Conservation (phyloP, 2,888 invertebrate species). For the Nymphalis c-album region DNA sequence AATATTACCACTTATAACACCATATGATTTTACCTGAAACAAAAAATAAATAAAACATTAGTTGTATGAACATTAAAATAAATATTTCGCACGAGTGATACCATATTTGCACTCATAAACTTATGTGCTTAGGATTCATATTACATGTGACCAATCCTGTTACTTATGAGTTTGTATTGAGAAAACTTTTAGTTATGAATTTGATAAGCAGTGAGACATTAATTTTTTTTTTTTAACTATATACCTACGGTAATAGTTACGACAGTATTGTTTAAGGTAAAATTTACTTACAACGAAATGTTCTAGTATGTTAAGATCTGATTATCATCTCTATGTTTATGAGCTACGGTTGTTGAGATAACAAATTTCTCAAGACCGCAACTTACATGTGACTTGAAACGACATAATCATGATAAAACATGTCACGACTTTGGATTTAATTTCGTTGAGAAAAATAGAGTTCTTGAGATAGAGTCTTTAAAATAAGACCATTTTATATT, state of each 20-base stretch:
- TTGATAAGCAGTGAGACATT: too few species aligned
- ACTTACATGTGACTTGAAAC: constrained; percentile 32
- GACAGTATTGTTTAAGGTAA: background rate
- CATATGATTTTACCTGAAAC: constrained; percentile 19
- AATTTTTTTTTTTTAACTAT: too few species aligned
- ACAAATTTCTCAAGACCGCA: constrained; percentile 40
- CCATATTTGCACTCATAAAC: too few species aligned
- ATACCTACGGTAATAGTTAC: too few species aligned
- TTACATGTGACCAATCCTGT: too few species aligned
- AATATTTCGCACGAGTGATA: background rate
- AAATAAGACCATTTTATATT: background rate
- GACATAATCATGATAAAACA: constrained; percentile 40
- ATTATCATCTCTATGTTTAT: constrained; percentile 38
- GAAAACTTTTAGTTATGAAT: too few species aligned
- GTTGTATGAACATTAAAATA: background rate
- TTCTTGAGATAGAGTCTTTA: background rate
- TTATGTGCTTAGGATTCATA: too few species aligned
- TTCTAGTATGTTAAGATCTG: constrained; percentile 9
- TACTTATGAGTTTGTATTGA: too few species aligned
- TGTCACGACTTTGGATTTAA: constrained; percentile 37
- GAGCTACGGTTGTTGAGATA: constrained; percentile 39
- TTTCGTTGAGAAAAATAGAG: background rate
- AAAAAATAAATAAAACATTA: background rate
- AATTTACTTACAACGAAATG: constrained; percentile 16
- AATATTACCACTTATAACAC: background rate